These are phyloP conservation scores for Cheumatopsyche charites DNA, from an alignment of 1,140 invertebrate species.

Conservation along the genomic window DNA sequence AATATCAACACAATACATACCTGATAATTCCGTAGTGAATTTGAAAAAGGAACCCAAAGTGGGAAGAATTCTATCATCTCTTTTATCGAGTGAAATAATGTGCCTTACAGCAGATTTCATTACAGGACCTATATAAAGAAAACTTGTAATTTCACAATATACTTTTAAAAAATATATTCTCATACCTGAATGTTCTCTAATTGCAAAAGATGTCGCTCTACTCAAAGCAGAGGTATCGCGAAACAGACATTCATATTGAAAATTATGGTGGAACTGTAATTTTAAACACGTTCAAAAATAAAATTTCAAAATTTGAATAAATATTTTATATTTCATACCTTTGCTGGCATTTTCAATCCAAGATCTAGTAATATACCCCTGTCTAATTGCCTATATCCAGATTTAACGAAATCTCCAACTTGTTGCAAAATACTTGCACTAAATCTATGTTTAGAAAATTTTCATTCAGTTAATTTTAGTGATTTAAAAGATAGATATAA, in stretches of 20 bases:
- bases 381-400: slow-evolving; percentile 75
- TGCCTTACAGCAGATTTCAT: slow-evolving; percentile 85
- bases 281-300: slow-evolving; percentile 8
- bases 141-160: too few relatives aligned
- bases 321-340: slow-evolving; percentile 51
- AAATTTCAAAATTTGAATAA: neutral
- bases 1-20: slow-evolving; percentile 16
- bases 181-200: slow-evolving; percentile 79
- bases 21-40: slow-evolving; percentile 77
- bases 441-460: slow-evolving; percentile 61
- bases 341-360: slow-evolving; percentile 65
- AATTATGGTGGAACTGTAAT: slow-evolving; percentile 72
- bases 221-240: slow-evolving; percentile 71
- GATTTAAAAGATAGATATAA: too few relatives aligned
- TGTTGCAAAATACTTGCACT: slow-evolving; percentile 73
- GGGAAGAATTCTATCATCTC: slow-evolving; percentile 82
- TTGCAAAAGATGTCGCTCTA: slow-evolving; percentile 73
- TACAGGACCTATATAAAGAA: slow-evolving; percentile 67
- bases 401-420: slow-evolving; percentile 77
- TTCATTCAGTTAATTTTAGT: too few relatives aligned
- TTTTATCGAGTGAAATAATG: slow-evolving; percentile 75
- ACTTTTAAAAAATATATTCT: too few relatives aligned
- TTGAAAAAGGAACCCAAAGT: slow-evolving; percentile 71
- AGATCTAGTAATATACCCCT: slow-evolving; percentile 71
- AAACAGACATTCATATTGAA: slow-evolving; percentile 84